A percentile compares a stretch with the other conserved stretches of the same genome.
phyloP scores from a whole-genome alignment of 2,113 vertebrate species.

The Progne subis region DNA sequence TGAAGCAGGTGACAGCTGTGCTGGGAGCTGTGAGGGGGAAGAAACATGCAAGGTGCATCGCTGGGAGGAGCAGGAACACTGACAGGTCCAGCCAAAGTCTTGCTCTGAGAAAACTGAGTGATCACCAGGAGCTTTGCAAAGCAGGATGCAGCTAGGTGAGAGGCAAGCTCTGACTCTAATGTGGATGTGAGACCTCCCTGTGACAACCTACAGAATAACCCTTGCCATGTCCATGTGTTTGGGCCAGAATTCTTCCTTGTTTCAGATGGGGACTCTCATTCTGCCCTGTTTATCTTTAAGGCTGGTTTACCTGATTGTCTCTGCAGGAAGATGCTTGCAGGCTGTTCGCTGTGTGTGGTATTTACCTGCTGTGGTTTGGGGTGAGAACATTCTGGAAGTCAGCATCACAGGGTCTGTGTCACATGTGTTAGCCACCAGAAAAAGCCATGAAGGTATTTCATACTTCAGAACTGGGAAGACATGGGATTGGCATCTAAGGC shows the following conservation, averaged over 20 bases:
- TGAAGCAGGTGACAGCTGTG: background rate
- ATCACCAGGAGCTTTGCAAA: background rate
- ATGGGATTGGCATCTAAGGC: background rate
- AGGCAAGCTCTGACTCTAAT: background rate
- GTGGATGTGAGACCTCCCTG: background rate
- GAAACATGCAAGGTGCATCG: accelerated
- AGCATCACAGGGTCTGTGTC: background rate
- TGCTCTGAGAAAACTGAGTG: background rate
- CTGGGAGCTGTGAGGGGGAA: background rate
- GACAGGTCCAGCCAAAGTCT: accelerated
- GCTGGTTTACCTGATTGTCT: background rate
- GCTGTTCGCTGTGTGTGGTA: background rate
- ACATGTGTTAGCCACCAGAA: background rate
- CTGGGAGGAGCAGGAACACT: background rate
- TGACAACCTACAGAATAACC: background rate
- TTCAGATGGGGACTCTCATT: background rate
- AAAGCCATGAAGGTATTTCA: background rate
- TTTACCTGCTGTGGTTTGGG: background rate
- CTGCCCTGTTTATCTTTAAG: background rate
- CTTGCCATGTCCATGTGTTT: accelerated
- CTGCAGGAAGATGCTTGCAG: background rate
- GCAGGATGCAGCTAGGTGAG: background rate
- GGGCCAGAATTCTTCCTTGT: background rate
- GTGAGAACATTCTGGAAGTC: background rate
- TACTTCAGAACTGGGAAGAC: background rate